A percentile compares a stretch with the other conserved stretches of the same genome.
Evolutionary conservation across 2,888 invertebrate species (phyloP).

Genomic region (Ophioninae sp.): DNA sequence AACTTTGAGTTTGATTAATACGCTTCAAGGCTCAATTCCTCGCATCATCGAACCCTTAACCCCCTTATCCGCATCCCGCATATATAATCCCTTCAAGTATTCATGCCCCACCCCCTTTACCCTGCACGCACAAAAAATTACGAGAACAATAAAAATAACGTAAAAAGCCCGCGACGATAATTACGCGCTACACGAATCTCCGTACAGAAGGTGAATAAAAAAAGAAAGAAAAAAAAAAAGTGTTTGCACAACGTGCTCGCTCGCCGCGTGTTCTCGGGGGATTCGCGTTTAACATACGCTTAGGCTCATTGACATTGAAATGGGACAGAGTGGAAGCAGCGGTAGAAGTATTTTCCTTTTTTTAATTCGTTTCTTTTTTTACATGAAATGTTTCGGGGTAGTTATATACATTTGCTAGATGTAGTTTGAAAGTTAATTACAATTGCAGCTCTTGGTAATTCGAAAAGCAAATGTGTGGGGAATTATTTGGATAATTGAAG

Average conservation of each 20-base stretch:
- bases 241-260: not conserved
- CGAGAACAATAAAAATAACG: not conserved
- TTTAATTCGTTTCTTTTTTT: not conserved
- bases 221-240: not conserved
- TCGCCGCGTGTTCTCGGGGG: not conserved
- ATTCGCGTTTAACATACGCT: not conserved
- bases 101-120: not conserved
- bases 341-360: too few species aligned
- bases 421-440: too few species aligned
- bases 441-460: too few species aligned
- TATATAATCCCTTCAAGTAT: constrained; percentile 16
- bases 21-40: constrained; percentile 38
- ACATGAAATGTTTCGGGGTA: not conserved
- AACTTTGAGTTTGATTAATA: constrained; percentile 43
- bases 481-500: not conserved
- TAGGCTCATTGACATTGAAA: not conserved
- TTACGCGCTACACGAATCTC: not conserved
- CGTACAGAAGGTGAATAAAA: not conserved
- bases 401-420: too few species aligned
- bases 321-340: too few species aligned
- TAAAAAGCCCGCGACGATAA: not conserved
- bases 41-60: constrained; percentile 22
- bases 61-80: constrained; percentile 10
- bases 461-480: too few species aligned
- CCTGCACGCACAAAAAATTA: not conserved